Conservation (phyloP, 2,113 vertebrate species). For the Crypturellus undulatus region DNA sequence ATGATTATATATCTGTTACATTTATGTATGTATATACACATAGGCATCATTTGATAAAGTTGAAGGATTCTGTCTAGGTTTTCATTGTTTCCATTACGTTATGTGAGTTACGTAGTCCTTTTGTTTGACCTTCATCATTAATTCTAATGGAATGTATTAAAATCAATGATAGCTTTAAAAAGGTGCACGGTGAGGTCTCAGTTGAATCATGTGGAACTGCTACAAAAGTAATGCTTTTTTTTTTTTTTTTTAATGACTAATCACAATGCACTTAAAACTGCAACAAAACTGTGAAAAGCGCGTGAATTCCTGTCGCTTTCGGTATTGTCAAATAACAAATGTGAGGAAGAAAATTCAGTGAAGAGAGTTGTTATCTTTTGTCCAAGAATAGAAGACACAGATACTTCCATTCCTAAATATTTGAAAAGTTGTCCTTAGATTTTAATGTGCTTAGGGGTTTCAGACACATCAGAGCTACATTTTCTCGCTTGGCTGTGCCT, state of each 20-base stretch:
- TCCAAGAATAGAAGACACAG: neutral
- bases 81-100: neutral
- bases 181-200: neutral
- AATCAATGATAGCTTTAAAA: neutral
- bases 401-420: neutral
- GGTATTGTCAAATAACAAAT: neutral
- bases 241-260: neutral
- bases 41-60: neutral
- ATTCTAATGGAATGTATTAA: neutral
- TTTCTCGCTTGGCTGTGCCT: neutral
- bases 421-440: neutral
- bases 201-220: neutral
- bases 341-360: neutral
- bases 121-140: neutral
- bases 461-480: neutral
- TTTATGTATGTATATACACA: neutral
- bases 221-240: neutral
- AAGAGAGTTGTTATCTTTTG: neutral
- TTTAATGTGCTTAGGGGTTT: neutral
- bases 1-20: neutral
- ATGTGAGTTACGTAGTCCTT: neutral
- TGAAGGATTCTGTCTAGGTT: neutral
- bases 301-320: fast-evolving
- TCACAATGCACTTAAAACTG: neutral
- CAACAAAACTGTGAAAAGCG: neutral